Evolutionary conservation across 1,140 invertebrate species (phyloP).

Genomic region (Saccostrea glomerata): DNA sequence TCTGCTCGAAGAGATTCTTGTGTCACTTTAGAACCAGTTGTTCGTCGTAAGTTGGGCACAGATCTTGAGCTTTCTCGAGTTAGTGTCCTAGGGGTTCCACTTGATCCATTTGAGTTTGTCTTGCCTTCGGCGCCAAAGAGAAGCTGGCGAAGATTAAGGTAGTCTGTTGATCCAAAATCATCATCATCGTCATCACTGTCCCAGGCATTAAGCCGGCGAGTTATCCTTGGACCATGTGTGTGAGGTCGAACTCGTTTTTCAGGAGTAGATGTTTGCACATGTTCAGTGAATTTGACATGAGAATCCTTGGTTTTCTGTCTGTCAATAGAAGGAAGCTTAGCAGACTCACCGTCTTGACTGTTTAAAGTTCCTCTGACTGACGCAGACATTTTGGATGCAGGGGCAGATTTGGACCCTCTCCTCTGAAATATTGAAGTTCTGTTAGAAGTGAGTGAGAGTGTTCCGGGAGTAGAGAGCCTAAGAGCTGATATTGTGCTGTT

Average conservation of each 20-base stretch:
- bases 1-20: conserved; percentile 66
- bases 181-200: conserved; percentile 63
- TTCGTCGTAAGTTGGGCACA: conserved; percentile 32
- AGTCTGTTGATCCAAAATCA: conserved; percentile 60
- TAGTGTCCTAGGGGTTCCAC: conserved; percentile 50
- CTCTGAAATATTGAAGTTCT: conserved; percentile 47
- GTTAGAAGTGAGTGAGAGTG: conserved; percentile 45
- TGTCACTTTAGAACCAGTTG: conserved; percentile 53
- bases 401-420: conserved; percentile 63
- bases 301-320: conserved; percentile 55
- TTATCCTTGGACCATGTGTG: conserved; percentile 23
- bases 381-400: conserved; percentile 54
- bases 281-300: conserved; percentile 62
- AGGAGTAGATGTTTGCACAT: conserved; percentile 38
- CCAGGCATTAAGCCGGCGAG: conserved; percentile 42
- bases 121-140: conserved; percentile 64
- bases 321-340: conserved; percentile 50
- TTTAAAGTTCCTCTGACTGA: conserved; percentile 15
- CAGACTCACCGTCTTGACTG: conserved; percentile 30
- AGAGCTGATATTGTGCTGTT: conserved; percentile 20
- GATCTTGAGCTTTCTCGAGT: conserved; percentile 57
- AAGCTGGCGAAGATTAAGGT: conserved; percentile 67
- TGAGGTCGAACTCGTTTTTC: not conserved
- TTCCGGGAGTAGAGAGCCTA: conserved; percentile 54
- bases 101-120: conserved; percentile 19